Evolutionary conservation across 2,888 invertebrate species (phyloP).

Genomic region (Diachrysia chrysitis): DNA sequence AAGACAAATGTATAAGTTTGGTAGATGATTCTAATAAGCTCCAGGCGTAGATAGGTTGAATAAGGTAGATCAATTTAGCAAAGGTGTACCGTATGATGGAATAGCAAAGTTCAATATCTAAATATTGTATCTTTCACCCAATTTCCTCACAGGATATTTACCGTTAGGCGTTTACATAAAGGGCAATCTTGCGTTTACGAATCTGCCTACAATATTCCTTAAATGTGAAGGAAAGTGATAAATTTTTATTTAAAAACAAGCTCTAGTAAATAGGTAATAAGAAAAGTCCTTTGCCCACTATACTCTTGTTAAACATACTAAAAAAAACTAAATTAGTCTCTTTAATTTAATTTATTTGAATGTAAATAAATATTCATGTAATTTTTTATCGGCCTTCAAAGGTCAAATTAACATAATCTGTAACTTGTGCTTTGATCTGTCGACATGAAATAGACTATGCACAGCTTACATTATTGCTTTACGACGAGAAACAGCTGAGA

Average conservation of each 20-base stretch:
- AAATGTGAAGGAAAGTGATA: neutral
- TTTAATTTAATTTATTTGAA: no score
- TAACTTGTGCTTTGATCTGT: neutral
- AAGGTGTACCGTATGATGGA: neutral
- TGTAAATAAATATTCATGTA: neutral
- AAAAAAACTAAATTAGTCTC: no score
- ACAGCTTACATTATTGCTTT: neutral
- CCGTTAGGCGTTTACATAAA: neutral
- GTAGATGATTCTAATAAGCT: no score
- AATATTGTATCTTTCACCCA: neutral
- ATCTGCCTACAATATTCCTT: neutral
- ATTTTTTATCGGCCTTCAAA: neutral
- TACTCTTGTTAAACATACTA: no score
- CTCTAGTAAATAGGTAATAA: no score
- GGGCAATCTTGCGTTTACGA: neutral
- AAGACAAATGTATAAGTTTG: neutral
- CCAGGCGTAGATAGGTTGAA: neutral
- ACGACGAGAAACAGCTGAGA: neutral
- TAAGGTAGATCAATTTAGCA: neutral
- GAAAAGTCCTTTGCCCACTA: no score
- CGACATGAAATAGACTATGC: neutral
- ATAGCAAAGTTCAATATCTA: constrained; percentile 1
- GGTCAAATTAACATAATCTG: neutral
- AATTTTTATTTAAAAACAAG: neutral
- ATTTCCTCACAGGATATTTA: constrained; percentile 7